These are phyloP conservation scores for Ctenicera cuprea DNA, from an alignment of 2,888 invertebrate species.

Conservation along the genomic window DNA sequence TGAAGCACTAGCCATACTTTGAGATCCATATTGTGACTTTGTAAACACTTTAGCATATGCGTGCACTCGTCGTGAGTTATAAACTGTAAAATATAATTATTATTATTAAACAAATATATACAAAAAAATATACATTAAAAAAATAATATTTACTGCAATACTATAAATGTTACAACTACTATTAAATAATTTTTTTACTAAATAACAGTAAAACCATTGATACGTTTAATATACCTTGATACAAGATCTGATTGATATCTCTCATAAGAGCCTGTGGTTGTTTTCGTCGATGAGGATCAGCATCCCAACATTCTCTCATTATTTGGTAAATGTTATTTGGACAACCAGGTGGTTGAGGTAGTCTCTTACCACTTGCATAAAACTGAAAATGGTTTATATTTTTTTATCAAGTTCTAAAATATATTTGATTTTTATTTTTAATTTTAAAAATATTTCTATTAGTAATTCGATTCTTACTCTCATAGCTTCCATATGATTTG, in stretches of 20 bases:
- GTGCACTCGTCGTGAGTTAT: slow-evolving; percentile 78
- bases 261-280: slow-evolving; percentile 91
- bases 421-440: not conserved
- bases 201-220: not conserved
- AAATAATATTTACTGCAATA: too few species aligned
- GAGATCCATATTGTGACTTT: slow-evolving; percentile 46
- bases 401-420: not conserved
- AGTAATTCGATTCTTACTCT: slow-evolving; percentile 59
- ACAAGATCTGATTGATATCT: slow-evolving; percentile 87
- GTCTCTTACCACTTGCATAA: slow-evolving; percentile 81
- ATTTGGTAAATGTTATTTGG: slow-evolving; percentile 84
- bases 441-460: not conserved
- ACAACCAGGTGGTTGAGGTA: slow-evolving; percentile 82
- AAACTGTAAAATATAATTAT: slow-evolving; percentile 70
- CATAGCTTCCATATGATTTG: slow-evolving; percentile 66
- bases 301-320: slow-evolving; percentile 89
- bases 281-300: slow-evolving; percentile 81
- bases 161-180: not conserved
- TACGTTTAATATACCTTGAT: slow-evolving; percentile 75
- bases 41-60: slow-evolving; percentile 73
- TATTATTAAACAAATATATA: too few species aligned
- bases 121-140: too few species aligned
- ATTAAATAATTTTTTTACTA: not conserved
- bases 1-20: slow-evolving; percentile 57
- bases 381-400: slow-evolving; percentile 75